A percentile compares a stretch with the other conserved stretches of the same genome.
phyloP scores from a whole-genome alignment of 2,888 invertebrate species.

The Polyploca ridens region DNA sequence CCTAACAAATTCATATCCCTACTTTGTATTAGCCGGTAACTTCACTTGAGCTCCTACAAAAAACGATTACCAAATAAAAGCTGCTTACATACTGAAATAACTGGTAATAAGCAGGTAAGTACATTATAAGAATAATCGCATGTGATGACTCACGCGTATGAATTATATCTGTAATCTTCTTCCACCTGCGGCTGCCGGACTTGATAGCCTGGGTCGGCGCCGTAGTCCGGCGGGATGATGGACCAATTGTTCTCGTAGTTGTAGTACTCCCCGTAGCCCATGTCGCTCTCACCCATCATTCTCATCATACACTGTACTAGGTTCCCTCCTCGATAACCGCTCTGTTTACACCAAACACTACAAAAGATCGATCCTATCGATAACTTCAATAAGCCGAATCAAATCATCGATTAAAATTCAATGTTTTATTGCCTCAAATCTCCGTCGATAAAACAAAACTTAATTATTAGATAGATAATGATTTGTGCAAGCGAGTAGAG shows the following conservation, averaged over 20 bases:
- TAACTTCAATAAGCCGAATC: constrained; percentile 15
- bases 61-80: neutral
- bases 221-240: constrained; percentile 89
- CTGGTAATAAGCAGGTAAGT: constrained; percentile 1
- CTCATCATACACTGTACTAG: constrained; percentile 67
- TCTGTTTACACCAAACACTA: constrained; percentile 28
- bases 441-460: constrained; percentile 33
- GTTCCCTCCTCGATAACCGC: constrained; percentile 23
- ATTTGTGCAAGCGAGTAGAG: constrained; percentile 40
- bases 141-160: constrained; percentile 83
- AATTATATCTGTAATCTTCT: constrained; percentile 87
- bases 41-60: constrained; percentile 10
- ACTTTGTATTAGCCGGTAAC: constrained; percentile 21
- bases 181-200: constrained; percentile 76
- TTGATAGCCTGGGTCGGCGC: constrained; percentile 76
- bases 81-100: no score
- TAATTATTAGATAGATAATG: constrained; percentile 45
- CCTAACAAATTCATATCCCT: constrained; percentile 26
- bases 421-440: constrained; percentile 48
- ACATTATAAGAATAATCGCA: neutral
- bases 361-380: constrained; percentile 12
- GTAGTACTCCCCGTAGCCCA: constrained; percentile 83
- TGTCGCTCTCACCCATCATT: constrained; percentile 84
- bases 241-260: constrained; percentile 88
- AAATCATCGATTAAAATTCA: constrained; percentile 26